A percentile compares a stretch with the other conserved stretches of the same genome.
phyloP scores from a whole-genome alignment of 2,113 vertebrate species.

The Catharus fuscescens region DNA sequence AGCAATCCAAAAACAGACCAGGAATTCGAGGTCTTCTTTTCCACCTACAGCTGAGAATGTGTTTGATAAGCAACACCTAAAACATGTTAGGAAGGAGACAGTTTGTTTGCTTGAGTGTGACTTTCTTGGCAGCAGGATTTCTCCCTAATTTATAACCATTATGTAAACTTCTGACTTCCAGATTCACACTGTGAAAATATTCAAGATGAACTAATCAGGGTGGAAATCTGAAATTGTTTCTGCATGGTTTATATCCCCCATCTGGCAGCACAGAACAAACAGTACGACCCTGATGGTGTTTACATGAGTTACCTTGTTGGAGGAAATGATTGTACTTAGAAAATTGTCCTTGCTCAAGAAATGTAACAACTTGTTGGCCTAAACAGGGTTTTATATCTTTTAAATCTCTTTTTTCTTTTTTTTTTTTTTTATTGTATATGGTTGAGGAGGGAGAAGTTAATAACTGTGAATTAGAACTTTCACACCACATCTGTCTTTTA shows the following conservation, averaged over 20 bases:
- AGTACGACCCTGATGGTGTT: constrained; percentile 50
- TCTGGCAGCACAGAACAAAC: constrained; percentile 60
- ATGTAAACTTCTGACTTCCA: constrained; percentile 63
- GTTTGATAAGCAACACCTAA: constrained; percentile 68
- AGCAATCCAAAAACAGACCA: not conserved
- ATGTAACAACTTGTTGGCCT: constrained; percentile 29
- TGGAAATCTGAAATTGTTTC: constrained; percentile 69
- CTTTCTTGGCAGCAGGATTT: constrained; percentile 58
- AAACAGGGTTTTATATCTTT: constrained; percentile 14
- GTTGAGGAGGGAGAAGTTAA: not conserved
- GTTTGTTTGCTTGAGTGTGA: constrained; percentile 57
- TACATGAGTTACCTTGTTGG: constrained; percentile 61
- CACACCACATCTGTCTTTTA: constrained; percentile 11
- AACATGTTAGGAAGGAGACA: constrained; percentile 54
- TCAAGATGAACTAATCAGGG: constrained; percentile 65
- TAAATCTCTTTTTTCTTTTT: not conserved
- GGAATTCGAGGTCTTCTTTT: constrained; percentile 17
- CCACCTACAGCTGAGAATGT: constrained; percentile 58
- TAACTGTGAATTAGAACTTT: constrained; percentile 28
- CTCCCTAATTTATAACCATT: constrained; percentile 62
- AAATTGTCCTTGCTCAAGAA: constrained; percentile 22
- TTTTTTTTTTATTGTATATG: not conserved
- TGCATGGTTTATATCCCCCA: constrained; percentile 64
- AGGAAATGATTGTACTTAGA: constrained; percentile 56
- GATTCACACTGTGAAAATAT: constrained; percentile 69